Conservation (phyloP, 2,113 vertebrate species). For the Leptosomus discolor region DNA sequence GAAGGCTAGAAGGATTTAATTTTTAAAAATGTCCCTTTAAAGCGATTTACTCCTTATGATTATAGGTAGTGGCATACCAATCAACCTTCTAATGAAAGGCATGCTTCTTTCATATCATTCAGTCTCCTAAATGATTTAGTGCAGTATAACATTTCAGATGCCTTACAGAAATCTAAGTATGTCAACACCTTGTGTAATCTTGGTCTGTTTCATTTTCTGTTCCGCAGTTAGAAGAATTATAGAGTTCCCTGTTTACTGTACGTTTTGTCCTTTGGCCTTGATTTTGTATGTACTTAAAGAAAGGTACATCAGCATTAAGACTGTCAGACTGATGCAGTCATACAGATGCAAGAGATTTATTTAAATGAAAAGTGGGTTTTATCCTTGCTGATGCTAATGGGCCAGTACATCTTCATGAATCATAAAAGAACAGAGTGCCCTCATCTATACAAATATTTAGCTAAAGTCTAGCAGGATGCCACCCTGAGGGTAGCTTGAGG, state of each 20-base stretch:
- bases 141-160: neutral
- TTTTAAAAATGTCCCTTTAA: neutral
- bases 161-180: neutral
- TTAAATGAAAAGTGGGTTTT: slow-evolving; percentile 59
- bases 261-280: slow-evolving; percentile 3
- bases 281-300: neutral
- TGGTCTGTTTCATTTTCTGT: slow-evolving; percentile 1
- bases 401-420: slow-evolving; percentile 46
- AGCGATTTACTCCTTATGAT: neutral
- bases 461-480: neutral
- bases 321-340: slow-evolving; percentile 40
- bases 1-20: neutral
- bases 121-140: neutral
- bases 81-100: neutral
- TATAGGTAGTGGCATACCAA: neutral
- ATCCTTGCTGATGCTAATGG: slow-evolving; percentile 52
- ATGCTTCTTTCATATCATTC: neutral
- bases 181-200: neutral
- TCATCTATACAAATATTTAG: slow-evolving; percentile 2
- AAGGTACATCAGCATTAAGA: neutral
- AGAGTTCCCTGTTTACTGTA: neutral
- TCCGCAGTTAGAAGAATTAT: neutral
- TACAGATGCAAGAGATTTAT: slow-evolving; percentile 34
- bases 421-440: slow-evolving; percentile 37
- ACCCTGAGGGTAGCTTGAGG: neutral